These are phyloP conservation scores for Drosophila monieri DNA, from an alignment of 2,888 invertebrate species.

Conservation along the genomic window DNA sequence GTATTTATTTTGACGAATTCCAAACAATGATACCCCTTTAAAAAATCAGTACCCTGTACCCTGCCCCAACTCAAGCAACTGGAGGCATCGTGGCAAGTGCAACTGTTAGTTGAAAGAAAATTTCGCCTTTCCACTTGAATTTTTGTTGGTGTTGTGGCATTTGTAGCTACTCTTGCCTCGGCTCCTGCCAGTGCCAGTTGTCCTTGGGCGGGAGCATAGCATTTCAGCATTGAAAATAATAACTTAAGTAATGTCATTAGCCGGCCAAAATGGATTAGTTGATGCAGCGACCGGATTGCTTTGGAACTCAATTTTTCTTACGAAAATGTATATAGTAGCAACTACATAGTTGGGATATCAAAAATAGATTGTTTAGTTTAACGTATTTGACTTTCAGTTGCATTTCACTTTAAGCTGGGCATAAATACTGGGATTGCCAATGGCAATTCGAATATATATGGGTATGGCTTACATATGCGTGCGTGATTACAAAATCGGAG, in stretches of 20 bases:
- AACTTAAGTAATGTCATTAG: slow-evolving; percentile 79
- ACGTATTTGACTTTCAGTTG: slow-evolving; percentile 18
- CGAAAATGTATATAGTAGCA: not conserved
- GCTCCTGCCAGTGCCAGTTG: slow-evolving; percentile 26
- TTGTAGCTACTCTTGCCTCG: slow-evolving; percentile 31
- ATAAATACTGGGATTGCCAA: slow-evolving; percentile 24
- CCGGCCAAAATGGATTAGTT: slow-evolving; percentile 72
- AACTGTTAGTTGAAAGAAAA: slow-evolving; percentile 52
- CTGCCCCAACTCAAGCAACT: slow-evolving; percentile 26
- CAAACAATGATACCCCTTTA: not conserved
- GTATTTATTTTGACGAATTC: too few species aligned
- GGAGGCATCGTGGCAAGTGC: slow-evolving; percentile 34
- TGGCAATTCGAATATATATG: slow-evolving; percentile 15
- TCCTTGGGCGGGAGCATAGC: slow-evolving; percentile 64
- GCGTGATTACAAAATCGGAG: slow-evolving; percentile 25
- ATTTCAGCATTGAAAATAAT: slow-evolving; percentile 74
- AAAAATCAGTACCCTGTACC: slow-evolving; percentile 19
- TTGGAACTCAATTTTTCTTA: slow-evolving; percentile 7
- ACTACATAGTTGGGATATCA: slow-evolving; percentile 12
- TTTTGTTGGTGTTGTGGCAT: slow-evolving; percentile 33
- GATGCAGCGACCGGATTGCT: slow-evolving; percentile 39
- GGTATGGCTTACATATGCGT: slow-evolving; percentile 7
- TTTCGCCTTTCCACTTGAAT: slow-evolving; percentile 52
- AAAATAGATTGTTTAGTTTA: slow-evolving; percentile 23
- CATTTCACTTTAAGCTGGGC: slow-evolving; percentile 20